phyloP scores from a whole-genome alignment of 1,140 invertebrate genomes.

The Drosophila subobscura region DNA sequence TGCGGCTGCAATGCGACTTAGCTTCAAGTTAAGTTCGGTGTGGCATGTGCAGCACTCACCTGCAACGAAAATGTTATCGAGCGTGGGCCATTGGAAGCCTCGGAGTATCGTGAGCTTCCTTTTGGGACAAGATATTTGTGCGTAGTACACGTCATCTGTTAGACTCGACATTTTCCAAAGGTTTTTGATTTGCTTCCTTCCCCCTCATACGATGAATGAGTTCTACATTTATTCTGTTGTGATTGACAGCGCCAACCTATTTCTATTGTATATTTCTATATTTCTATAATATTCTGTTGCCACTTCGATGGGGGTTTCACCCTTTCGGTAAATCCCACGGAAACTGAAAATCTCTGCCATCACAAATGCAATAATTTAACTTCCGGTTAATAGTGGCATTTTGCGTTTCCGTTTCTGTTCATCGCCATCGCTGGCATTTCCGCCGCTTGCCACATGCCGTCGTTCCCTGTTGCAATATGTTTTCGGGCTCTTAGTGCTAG shows the following conservation, averaged over 20 bases:
- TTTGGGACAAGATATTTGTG: too few relatives aligned
- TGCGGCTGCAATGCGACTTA: too few relatives aligned
- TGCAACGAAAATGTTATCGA: too few relatives aligned
- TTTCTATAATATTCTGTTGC: neutral
- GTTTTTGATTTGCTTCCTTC: too few relatives aligned
- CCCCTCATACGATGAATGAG: too few relatives aligned
- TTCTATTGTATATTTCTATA: neutral
- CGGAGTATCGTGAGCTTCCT: too few relatives aligned
- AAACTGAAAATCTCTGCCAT: conserved; percentile 64
- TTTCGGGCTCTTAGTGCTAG: conserved; percentile 22
- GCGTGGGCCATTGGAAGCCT: too few relatives aligned
- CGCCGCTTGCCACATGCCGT: conserved; percentile 21
- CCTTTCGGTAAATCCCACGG: conserved; percentile 35
- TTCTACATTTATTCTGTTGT: too few relatives aligned
- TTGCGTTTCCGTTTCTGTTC: conserved; percentile 71
- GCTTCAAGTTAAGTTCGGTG: too few relatives aligned
- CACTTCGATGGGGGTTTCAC: neutral
- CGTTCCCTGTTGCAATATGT: conserved; percentile 49
- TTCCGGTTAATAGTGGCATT: conserved; percentile 75
- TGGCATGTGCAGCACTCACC: too few relatives aligned
- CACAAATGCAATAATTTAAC: conserved; percentile 79
- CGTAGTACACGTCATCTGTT: too few relatives aligned
- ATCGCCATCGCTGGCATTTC: conserved; percentile 59
- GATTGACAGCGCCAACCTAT: neutral
- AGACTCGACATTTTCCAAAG: too few relatives aligned